phyloP scores from a whole-genome alignment of 2,113 vertebrate genomes.

The Spheniscus mendiculus region DNA sequence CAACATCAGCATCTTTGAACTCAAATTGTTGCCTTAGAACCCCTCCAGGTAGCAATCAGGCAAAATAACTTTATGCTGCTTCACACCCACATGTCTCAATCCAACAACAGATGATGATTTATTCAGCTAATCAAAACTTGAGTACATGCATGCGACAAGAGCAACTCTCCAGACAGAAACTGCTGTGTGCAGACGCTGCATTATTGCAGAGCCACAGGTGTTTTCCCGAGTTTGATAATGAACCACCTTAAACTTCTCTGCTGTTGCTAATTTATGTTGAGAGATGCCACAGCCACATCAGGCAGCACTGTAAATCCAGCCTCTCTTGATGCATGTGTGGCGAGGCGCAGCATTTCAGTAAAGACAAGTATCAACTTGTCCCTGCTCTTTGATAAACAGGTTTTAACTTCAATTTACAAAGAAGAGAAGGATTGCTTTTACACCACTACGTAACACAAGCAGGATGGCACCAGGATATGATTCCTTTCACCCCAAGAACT shows the following conservation, averaged over 20 bases:
- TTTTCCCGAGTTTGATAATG: not conserved
- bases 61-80: not conserved
- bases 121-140: not conserved
- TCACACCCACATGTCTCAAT: not conserved
- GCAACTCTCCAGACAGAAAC: not conserved
- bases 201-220: not conserved
- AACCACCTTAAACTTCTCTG: not conserved
- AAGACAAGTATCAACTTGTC: not conserved
- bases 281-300: not conserved
- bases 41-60: not conserved
- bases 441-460: not conserved
- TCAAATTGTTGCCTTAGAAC: not conserved
- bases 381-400: not conserved
- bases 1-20: not conserved
- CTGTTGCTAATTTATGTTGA: not conserved
- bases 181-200: not conserved
- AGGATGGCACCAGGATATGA: not conserved
- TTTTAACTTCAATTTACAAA: not conserved
- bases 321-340: accelerated
- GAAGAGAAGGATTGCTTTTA: not conserved
- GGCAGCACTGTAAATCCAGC: not conserved
- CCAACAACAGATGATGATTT: not conserved
- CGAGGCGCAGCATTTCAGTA: not conserved
- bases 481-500: not conserved
- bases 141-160: not conserved